Evolutionary conservation across 2,113 vertebrate genomes (phyloP).

Genomic region (Siphamia tubifer): DNA sequence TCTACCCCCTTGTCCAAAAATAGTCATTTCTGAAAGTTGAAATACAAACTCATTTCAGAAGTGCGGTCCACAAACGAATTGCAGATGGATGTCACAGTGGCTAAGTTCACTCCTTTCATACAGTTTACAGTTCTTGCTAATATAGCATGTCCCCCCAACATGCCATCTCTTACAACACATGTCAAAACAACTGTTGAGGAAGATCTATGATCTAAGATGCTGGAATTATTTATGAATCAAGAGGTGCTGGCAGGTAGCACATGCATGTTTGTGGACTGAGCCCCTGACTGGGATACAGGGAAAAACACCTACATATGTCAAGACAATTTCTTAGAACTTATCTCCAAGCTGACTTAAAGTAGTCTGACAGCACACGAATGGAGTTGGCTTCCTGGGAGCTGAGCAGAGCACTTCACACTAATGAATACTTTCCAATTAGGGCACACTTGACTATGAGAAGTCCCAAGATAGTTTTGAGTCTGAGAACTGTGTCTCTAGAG

Average conservation of each 20-base stretch:
- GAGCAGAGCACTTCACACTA: not conserved
- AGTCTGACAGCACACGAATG: not conserved
- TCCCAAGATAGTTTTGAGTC: not conserved
- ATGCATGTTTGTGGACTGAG: not conserved
- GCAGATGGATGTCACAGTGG: too few species aligned
- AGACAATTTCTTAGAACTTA: slow-evolving; percentile 11
- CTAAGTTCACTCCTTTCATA: too few species aligned
- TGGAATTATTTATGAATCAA: slow-evolving; percentile 26
- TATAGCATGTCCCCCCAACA: not conserved
- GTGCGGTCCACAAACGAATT: too few species aligned
- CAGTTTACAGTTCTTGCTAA: too few species aligned
- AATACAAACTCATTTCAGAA: too few species aligned
- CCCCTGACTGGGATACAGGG: slow-evolving; percentile 17
- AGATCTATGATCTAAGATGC: not conserved
- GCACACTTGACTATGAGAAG: not conserved
- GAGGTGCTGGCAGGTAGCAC: slow-evolving; percentile 3
- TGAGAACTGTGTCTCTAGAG: slow-evolving; percentile 1
- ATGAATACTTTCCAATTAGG: slow-evolving; percentile 12
- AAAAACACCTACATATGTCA: slow-evolving; percentile 22
- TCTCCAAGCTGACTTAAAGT: not conserved
- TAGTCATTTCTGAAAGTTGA: too few species aligned
- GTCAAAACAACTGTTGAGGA: slow-evolving; percentile 9
- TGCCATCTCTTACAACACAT: not conserved
- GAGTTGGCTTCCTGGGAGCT: not conserved
- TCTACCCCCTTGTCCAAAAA: too few species aligned